Conservation (phyloP, 2,888 invertebrate species). For the Drosophila macrospina region DNA sequence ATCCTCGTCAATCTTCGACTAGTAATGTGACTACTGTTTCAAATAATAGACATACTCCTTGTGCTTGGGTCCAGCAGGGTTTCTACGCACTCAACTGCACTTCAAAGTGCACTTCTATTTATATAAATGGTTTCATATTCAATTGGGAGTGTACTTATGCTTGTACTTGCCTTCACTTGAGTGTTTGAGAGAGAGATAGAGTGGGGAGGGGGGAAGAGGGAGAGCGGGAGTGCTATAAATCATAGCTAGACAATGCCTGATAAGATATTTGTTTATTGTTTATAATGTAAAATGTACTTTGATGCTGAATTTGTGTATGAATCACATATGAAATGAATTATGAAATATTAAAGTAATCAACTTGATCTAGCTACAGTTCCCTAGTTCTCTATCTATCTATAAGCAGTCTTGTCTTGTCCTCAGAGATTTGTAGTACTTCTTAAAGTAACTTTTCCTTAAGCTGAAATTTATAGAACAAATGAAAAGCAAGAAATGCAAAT, state of each 20-base stretch:
- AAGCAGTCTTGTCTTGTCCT: too few species aligned
- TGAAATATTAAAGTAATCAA: too few species aligned
- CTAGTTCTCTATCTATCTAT: too few species aligned
- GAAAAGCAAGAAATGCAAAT: too few species aligned
- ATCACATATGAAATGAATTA: background rate
- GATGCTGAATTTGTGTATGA: background rate
- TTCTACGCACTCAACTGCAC: background rate
- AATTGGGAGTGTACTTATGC: background rate
- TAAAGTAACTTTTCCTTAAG: background rate
- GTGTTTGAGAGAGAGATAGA: background rate
- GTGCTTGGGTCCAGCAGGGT: background rate
- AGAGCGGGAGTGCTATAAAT: constrained; percentile 31
- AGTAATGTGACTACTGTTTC: background rate
- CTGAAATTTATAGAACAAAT: too few species aligned
- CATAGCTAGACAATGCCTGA: constrained; percentile 27
- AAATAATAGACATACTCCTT: background rate
- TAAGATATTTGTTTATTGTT: constrained; percentile 31
- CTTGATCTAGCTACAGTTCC: too few species aligned
- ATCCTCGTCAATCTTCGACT: background rate
- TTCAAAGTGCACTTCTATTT: constrained; percentile 6
- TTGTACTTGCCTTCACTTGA: constrained; percentile 4
- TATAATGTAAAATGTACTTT: background rate
- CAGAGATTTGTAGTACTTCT: too few species aligned
- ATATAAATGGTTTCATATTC: constrained; percentile 11
- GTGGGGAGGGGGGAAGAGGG: too few species aligned